A percentile compares a stretch with the other conserved stretches of the same genome.
These are phyloP conservation scores for Danionella dracula DNA, from an alignment of 2,797 vertebrate genomes.

Conservation along the genomic window DNA sequence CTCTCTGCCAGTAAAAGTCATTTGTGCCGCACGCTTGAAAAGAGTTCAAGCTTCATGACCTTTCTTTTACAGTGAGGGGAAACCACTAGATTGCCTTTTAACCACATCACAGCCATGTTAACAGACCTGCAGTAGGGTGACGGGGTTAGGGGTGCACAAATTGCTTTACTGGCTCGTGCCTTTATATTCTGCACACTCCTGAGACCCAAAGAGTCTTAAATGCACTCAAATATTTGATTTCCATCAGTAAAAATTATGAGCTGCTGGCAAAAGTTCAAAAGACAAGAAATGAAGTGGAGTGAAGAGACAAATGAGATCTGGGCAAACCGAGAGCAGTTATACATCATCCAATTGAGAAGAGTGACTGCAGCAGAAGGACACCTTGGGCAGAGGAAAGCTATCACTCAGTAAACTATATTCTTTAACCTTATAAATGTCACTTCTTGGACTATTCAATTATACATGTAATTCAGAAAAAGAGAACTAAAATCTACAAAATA, in stretches of 20 bases:
- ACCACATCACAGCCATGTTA: slow-evolving; percentile 29
- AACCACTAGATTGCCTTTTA: slow-evolving; percentile 30
- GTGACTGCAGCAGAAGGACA: slow-evolving; percentile 13
- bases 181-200: slow-evolving; percentile 12
- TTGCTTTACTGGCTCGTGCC: slow-evolving; percentile 12
- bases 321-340: slow-evolving; percentile 8
- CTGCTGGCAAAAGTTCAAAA: slow-evolving; percentile 20
- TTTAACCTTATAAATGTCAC: too few species aligned
- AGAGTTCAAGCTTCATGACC: slow-evolving; percentile 10
- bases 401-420: too few species aligned
- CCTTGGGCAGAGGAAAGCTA: neutral
- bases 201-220: slow-evolving; percentile 10
- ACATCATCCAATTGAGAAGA: neutral
- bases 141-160: slow-evolving; percentile 28
- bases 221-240: slow-evolving; percentile 25
- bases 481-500: neutral
- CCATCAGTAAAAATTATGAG: slow-evolving; percentile 28
- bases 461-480: too few species aligned
- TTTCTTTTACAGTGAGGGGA: neutral
- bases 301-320: neutral
- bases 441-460: too few species aligned
- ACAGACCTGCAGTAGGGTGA: slow-evolving; percentile 2
- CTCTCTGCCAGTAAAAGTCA: slow-evolving; percentile 1
- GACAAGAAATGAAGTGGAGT: neutral
- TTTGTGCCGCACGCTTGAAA: neutral